Percentiles rank a stretch among this genome's conserved stretches.
phyloP scores from a whole-genome alignment of 2,888 invertebrate species.

The Vesta saturnalis region DNA sequence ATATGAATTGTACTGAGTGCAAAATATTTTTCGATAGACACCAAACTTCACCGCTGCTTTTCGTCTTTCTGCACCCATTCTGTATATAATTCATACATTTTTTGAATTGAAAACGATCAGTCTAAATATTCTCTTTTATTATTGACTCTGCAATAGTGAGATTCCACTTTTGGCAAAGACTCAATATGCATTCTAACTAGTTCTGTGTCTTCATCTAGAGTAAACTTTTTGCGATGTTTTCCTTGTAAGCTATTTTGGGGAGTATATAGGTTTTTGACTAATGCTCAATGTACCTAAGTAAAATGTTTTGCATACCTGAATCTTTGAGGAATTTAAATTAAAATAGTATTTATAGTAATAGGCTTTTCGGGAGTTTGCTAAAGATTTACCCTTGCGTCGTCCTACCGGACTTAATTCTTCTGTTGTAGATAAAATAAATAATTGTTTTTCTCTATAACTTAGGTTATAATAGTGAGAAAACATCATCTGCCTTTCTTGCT shows the following conservation, averaged over 20 bases:
- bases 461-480: background rate
- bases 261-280: background rate
- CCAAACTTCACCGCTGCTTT: background rate
- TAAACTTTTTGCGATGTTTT: no score
- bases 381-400: background rate
- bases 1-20: slow-evolving; percentile 25
- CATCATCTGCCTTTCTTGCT: no score
- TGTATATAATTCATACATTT: slow-evolving; percentile 1
- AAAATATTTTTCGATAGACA: slow-evolving; percentile 24
- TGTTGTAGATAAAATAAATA: background rate
- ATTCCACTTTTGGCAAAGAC: no score
- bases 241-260: no score
- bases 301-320: background rate
- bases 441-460: background rate
- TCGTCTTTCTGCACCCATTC: background rate
- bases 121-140: slow-evolving; percentile 1
- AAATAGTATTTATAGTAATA: no score
- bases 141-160: no score
- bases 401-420: no score
- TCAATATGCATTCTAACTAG: no score
- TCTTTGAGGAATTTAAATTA: no score
- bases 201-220: no score
- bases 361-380: no score
- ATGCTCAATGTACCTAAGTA: background rate
- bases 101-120: background rate